Evolutionary conservation across 2,113 vertebrate genomes (phyloP).

Genomic region (Glaucidium brasilianum): DNA sequence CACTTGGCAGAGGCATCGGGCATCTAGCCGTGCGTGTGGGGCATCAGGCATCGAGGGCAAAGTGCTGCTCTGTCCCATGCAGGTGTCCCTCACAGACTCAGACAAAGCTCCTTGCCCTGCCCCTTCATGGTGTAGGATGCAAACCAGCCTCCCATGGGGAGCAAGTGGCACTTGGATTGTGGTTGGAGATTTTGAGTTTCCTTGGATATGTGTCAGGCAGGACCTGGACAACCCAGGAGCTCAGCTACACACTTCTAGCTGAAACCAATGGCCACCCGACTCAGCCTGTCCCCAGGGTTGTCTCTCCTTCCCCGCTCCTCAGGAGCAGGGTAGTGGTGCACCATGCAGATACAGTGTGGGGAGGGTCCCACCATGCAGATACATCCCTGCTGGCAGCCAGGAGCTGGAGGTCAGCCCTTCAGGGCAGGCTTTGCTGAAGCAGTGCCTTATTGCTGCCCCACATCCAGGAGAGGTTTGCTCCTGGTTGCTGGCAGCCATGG

Average conservation of each 20-base stretch:
- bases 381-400: not conserved
- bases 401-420: not conserved
- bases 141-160: not conserved
- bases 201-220: not conserved
- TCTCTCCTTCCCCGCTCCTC: not conserved
- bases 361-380: not conserved
- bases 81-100: accelerated
- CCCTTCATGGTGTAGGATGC: not conserved
- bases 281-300: not conserved
- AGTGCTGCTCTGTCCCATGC: not conserved
- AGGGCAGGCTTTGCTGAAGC: not conserved
- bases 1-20: not conserved
- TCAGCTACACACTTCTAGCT: not conserved
- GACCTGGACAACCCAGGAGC: not conserved
- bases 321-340: not conserved
- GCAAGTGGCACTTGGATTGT: not conserved
- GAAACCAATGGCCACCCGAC: not conserved
- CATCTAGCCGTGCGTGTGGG: not conserved
- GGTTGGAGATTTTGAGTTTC: not conserved
- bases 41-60: not conserved
- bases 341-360: not conserved
- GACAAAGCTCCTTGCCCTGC: not conserved
- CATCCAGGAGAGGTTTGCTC: not conserved
- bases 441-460: not conserved
- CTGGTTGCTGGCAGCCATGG: not conserved